Conservation (phyloP, 2,113 vertebrate genomes). For the Gopherus flavomarginatus region DNA sequence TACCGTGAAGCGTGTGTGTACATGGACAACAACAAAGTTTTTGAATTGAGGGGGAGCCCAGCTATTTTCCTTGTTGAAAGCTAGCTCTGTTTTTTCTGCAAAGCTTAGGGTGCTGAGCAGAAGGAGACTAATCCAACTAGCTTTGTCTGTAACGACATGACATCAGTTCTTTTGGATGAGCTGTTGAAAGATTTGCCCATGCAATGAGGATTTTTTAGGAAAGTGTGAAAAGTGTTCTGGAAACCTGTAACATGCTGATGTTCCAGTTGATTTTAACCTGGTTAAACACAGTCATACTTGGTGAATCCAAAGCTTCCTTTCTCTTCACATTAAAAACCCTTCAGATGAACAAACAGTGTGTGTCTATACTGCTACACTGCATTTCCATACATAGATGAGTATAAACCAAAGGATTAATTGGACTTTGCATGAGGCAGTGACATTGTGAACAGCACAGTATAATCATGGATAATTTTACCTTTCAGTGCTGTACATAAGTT, state of each 20-base stretch:
- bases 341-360: background rate
- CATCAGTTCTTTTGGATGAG: background rate
- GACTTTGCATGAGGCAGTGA: background rate
- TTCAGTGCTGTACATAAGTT: background rate
- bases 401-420: background rate
- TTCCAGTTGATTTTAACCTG: conserved; percentile 10
- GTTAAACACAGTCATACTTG: background rate
- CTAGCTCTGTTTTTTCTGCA: background rate
- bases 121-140: background rate
- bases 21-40: background rate
- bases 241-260: background rate
- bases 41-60: background rate
- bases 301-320: conserved; percentile 29
- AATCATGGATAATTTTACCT: background rate
- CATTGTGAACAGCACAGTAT: rapidly evolving
- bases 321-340: conserved; percentile 44
- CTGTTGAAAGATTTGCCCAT: background rate
- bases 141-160: background rate
- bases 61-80: background rate
- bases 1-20: background rate
- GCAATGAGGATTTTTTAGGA: background rate
- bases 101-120: background rate
- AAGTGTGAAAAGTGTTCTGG: background rate
- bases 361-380: background rate
- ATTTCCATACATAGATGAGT: background rate